These are phyloP conservation scores for Molorchus minor DNA, from an alignment of 2,888 invertebrate genomes.

Conservation along the genomic window DNA sequence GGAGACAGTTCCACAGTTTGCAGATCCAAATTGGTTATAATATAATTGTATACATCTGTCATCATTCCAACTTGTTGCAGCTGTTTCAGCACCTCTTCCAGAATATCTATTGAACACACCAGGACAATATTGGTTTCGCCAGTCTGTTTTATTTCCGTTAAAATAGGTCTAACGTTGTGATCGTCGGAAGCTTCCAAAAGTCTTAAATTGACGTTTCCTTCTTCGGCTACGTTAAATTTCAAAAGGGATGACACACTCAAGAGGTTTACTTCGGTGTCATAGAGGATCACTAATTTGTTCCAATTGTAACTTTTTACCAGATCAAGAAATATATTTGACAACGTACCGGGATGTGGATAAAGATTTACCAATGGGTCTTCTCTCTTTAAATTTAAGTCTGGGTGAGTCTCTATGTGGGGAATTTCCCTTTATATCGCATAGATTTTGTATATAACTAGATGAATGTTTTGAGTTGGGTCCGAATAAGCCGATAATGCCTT, in stretches of 20 bases:
- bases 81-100: slow-evolving; percentile 64
- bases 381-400: slow-evolving; percentile 68
- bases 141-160: slow-evolving; percentile 62
- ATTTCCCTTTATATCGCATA: slow-evolving; percentile 71
- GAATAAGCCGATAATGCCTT: slow-evolving; percentile 69
- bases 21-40: slow-evolving; percentile 69
- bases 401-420: slow-evolving; percentile 63
- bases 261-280: slow-evolving; percentile 70
- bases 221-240: slow-evolving; percentile 56
- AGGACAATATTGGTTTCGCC: slow-evolving; percentile 65
- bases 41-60: slow-evolving; percentile 66
- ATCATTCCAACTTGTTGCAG: slow-evolving; percentile 71
- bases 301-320: slow-evolving; percentile 79
- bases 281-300: slow-evolving; percentile 86
- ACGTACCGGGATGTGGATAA: slow-evolving; percentile 83
- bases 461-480: slow-evolving; percentile 69
- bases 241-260: slow-evolving; percentile 65
- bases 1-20: slow-evolving; percentile 68
- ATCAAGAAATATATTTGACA: slow-evolving; percentile 69
- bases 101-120: slow-evolving; percentile 64
- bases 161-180: slow-evolving; percentile 51
- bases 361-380: slow-evolving; percentile 75
- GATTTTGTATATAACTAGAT: slow-evolving; percentile 70
- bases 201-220: slow-evolving; percentile 65
- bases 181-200: slow-evolving; percentile 65